Evolutionary conservation across 2,888 invertebrate genomes (phyloP).

Genomic region (Tenthredo distinguenda): DNA sequence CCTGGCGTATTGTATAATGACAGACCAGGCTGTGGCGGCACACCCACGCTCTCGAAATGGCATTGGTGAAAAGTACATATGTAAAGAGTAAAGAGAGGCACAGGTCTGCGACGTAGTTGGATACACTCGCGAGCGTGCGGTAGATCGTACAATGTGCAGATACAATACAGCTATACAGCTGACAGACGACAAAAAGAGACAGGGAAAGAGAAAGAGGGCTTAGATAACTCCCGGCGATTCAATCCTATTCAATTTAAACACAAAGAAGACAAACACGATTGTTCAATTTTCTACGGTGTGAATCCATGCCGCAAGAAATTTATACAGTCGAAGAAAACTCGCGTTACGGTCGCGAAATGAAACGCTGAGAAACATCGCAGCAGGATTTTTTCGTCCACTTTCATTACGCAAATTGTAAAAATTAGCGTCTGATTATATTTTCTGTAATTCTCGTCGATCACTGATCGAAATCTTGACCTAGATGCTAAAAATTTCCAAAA

Average conservation of each 20-base stretch:
- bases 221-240: constrained; percentile 21
- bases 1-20: neutral
- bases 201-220: neutral
- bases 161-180: neutral
- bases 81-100: neutral
- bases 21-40: neutral
- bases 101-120: neutral
- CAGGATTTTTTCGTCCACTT: neutral
- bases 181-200: neutral
- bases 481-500: neutral
- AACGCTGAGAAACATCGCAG: neutral
- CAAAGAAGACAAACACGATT: neutral
- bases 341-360: neutral
- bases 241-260: constrained; percentile 25
- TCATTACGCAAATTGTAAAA: neutral
- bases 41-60: neutral
- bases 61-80: neutral
- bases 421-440: neutral
- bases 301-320: neutral
- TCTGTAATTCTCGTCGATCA: neutral
- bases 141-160: neutral
- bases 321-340: neutral
- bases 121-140: neutral
- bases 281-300: neutral
- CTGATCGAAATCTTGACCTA: neutral